These are phyloP conservation scores for Idaea aversata DNA, from an alignment of 2,888 invertebrate genomes.

Conservation along the genomic window DNA sequence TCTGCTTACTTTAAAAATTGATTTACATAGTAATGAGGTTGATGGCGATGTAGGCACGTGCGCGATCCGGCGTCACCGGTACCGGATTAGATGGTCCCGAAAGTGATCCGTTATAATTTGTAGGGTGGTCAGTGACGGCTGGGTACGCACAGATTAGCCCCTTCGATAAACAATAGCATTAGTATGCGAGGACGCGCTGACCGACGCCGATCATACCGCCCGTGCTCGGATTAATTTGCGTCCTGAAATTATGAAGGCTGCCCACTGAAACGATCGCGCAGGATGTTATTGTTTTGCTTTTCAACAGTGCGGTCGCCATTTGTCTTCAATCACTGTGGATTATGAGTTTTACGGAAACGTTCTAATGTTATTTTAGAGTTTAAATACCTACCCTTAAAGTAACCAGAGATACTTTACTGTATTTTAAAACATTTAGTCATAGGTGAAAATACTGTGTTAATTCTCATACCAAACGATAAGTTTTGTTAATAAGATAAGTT, in stretches of 20 bases:
- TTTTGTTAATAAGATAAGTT: too few species aligned
- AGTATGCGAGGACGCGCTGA: slow-evolving; percentile 78
- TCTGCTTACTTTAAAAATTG: slow-evolving; percentile 31
- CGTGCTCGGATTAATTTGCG: slow-evolving; percentile 79
- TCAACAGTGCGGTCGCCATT: slow-evolving; percentile 42
- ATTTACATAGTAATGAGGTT: slow-evolving; percentile 27
- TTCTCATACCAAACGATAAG: too few species aligned
- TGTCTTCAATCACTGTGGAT: slow-evolving; percentile 37
- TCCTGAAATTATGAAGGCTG: slow-evolving; percentile 72
- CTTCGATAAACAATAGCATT: slow-evolving; percentile 81
- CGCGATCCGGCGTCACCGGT: slow-evolving; percentile 42
- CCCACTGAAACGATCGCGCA: slow-evolving; percentile 58
- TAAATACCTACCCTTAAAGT: too few species aligned
- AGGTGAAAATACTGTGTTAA: not conserved
- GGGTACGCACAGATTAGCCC: slow-evolving; percentile 78
- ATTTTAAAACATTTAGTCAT: not conserved
- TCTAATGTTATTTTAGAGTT: slow-evolving; percentile 15
- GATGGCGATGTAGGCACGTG: slow-evolving; percentile 35
- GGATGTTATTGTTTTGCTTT: slow-evolving; percentile 68
- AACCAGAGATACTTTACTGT: not conserved
- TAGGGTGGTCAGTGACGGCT: slow-evolving; percentile 77
- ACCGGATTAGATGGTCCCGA: slow-evolving; percentile 69
- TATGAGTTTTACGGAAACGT: slow-evolving; percentile 21
- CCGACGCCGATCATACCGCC: slow-evolving; percentile 73
- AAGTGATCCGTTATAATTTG: slow-evolving; percentile 78